Evolutionary conservation across 2,797 vertebrate species (phyloP).

Genomic region (Ptychobarbus kaznakovi): DNA sequence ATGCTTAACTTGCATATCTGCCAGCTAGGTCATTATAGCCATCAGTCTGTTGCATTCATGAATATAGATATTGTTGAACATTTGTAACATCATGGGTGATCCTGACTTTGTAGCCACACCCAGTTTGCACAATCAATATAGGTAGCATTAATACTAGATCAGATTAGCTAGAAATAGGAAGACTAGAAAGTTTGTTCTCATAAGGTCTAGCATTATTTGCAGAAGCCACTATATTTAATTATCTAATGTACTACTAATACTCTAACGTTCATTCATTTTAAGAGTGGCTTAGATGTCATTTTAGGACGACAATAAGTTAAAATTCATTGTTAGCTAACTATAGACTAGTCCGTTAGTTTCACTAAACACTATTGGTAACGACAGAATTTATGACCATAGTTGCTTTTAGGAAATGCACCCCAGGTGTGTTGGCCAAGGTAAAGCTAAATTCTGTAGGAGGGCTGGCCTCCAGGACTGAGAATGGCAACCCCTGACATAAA

Average conservation of each 20-base stretch:
- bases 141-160: neutral
- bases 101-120: neutral
- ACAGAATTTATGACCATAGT: too few relatives aligned
- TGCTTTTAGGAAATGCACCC: too few relatives aligned
- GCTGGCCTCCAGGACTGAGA: neutral
- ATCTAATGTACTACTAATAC: neutral
- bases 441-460: neutral
- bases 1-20: slow-evolving; percentile 63
- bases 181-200: neutral
- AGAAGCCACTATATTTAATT: neutral
- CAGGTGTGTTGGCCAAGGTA: neutral
- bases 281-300: neutral
- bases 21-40: slow-evolving; percentile 68
- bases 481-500: neutral
- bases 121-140: neutral
- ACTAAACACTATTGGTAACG: too few relatives aligned
- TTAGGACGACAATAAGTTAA: neutral
- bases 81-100: neutral
- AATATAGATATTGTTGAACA: neutral
- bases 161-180: neutral
- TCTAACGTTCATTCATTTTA: neutral
- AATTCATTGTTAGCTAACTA: neutral
- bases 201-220: neutral
- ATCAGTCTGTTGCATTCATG: slow-evolving; percentile 59
- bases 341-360: neutral